These are phyloP conservation scores for Andinoacara biseriatus DNA, from an alignment of 2,113 vertebrate species.

Conservation along the genomic window DNA sequence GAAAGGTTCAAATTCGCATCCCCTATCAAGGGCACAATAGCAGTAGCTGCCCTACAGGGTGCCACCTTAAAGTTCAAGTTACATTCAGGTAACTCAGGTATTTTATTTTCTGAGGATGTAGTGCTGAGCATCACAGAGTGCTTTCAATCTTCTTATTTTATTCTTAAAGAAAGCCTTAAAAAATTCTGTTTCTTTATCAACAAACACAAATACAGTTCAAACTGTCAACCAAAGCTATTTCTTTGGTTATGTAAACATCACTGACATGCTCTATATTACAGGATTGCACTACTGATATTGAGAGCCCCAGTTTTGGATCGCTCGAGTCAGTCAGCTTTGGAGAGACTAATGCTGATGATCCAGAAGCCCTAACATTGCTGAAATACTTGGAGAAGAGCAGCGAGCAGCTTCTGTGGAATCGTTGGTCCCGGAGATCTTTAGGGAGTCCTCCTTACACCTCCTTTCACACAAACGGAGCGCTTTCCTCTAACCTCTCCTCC, in stretches of 20 bases:
- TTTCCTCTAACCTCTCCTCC: not conserved
- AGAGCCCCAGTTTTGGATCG: constrained; percentile 44
- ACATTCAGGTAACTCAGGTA: too few species aligned
- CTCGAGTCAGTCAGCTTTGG: constrained; percentile 12
- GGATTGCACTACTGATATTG: not conserved
- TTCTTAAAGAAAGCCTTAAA: too few species aligned
- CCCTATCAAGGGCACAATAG: too few species aligned
- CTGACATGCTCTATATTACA: constrained; percentile 12
- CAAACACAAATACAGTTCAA: not conserved
- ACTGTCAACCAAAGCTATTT: not conserved
- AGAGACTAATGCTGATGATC: not conserved
- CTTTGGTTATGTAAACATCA: not conserved
- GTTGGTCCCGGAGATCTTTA: constrained; percentile 45
- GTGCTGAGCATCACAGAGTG: too few species aligned
- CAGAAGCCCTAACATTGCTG: constrained; percentile 34
- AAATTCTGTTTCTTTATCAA: not conserved
- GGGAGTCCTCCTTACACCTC: not conserved
- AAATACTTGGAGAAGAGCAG: constrained; percentile 38
- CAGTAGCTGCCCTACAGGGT: too few species aligned
- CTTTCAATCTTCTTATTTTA: too few species aligned
- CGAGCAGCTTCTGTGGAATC: constrained; percentile 60
- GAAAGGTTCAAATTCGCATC: too few species aligned
- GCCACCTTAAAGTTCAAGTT: too few species aligned
- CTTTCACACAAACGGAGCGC: not conserved
- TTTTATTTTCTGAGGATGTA: too few species aligned